These are phyloP conservation scores for Osmoderma eremita DNA, from an alignment of 2,888 invertebrate species.

Conservation along the genomic window DNA sequence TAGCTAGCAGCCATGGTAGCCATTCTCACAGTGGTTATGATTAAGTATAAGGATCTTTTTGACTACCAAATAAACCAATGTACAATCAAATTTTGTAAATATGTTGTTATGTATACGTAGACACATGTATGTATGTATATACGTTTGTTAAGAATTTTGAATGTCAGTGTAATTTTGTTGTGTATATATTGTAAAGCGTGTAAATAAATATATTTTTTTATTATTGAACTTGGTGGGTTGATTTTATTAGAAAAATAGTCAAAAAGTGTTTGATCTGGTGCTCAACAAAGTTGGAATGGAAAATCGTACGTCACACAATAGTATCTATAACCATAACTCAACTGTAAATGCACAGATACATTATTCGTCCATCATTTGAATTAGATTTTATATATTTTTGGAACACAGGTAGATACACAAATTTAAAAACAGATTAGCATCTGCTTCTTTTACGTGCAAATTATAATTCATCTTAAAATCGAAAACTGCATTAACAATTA, in stretches of 20 bases:
- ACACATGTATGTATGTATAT: not conserved
- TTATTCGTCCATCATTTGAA: too few species aligned
- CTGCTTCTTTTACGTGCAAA: too few species aligned
- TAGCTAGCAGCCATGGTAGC: conserved; percentile 32
- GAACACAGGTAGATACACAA: too few species aligned
- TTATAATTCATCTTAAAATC: too few species aligned
- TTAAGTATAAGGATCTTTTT: conserved; percentile 5
- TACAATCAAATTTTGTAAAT: conserved; percentile 16
- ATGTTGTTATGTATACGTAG: conserved; percentile 1
- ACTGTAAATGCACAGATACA: not conserved
- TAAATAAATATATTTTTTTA: conserved; percentile 7
- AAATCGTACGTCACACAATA: too few species aligned
- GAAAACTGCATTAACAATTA: too few species aligned
- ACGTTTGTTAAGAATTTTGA: conserved; percentile 10
- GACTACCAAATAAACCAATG: conserved; percentile 2
- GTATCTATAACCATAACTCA: too few species aligned
- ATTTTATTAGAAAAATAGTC: not conserved
- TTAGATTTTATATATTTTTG: too few species aligned
- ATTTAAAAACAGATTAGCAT: too few species aligned
- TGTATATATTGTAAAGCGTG: conserved; percentile 24
- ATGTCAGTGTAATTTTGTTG: conserved; percentile 14
- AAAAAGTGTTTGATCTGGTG: not conserved
- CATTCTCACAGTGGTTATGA: conserved; percentile 43
- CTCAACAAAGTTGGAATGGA: too few species aligned
- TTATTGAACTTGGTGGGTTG: not conserved